These are phyloP conservation scores for Agrochola macilenta DNA, from an alignment of 2,888 invertebrate species.

Conservation along the genomic window DNA sequence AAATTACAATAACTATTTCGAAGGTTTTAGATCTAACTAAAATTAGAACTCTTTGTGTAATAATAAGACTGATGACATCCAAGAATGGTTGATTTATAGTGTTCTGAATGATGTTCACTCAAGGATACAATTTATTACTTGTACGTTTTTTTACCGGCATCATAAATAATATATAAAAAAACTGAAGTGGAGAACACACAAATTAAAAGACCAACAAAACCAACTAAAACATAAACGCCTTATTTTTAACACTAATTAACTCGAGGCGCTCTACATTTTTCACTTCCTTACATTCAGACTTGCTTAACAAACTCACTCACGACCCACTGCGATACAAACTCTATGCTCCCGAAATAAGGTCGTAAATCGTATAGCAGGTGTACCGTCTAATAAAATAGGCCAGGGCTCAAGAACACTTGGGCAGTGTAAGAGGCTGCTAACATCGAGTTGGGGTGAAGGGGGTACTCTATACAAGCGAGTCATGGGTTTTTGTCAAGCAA, in stretches of 20 bases:
- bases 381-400: conserved; percentile 78
- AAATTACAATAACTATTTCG: neutral
- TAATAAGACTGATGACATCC: too few relatives aligned
- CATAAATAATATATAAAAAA: neutral
- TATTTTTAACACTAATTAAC: conserved; percentile 62
- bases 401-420: conserved; percentile 71
- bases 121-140: neutral
- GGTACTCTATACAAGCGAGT: conserved; percentile 75
- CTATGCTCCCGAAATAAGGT: conserved; percentile 57
- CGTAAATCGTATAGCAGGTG: conserved; percentile 52
- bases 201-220: conserved; percentile 33
- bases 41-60: neutral
- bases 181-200: neutral
- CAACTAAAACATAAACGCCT: conserved; percentile 26
- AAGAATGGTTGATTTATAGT: neutral
- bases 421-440: conserved; percentile 71
- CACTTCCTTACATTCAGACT: conserved; percentile 44
- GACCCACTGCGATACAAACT: conserved; percentile 55
- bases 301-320: conserved; percentile 39
- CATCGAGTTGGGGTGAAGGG: conserved; percentile 72
- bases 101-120: too few relatives aligned
- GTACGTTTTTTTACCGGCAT: neutral
- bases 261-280: conserved; percentile 59
- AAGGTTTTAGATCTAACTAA: neutral
- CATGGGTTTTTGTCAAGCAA: conserved; percentile 74